These are phyloP conservation scores for Chrysomallon squamiferum DNA, from an alignment of 1,140 invertebrate genomes.

Conservation along the genomic window DNA sequence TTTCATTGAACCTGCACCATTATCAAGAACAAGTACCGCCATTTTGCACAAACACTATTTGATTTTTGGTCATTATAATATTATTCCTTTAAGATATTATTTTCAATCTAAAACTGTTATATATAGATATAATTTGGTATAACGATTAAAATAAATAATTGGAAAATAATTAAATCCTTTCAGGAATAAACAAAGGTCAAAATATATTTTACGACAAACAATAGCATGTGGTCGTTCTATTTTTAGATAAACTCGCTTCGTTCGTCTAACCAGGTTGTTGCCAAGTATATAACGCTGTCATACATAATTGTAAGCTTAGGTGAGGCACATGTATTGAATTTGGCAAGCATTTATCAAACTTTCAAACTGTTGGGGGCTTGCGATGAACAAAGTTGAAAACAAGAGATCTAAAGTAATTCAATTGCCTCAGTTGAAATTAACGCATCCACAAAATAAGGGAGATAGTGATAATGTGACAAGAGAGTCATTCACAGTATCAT, in stretches of 20 bases:
- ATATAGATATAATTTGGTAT: no score
- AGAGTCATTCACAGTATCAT: conserved; percentile 19
- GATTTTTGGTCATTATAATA: neutral
- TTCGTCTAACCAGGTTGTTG: neutral
- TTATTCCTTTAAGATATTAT: no score
- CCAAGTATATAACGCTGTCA: neutral
- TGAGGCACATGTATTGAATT: neutral
- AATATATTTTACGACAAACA: neutral
- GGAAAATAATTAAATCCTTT: neutral
- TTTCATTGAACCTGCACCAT: conserved; percentile 86
- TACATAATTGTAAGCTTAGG: neutral
- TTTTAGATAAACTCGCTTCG: neutral
- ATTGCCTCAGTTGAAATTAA: neutral
- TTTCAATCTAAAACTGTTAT: no score
- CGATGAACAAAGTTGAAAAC: conserved; percentile 7
- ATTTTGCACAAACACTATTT: conserved; percentile 27
- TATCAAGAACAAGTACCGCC: conserved; percentile 78
- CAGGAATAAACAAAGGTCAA: neutral
- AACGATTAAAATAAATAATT: no score
- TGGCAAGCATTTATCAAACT: neutral
- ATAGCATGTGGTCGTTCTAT: neutral
- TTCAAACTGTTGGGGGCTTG: neutral
- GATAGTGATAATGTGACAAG: conserved; percentile 5
- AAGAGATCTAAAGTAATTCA: neutral
- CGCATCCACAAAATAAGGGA: conserved; percentile 8